phyloP scores from a whole-genome alignment of 2,797 vertebrate species.

The Hapalemur alaotrensis region DNA sequence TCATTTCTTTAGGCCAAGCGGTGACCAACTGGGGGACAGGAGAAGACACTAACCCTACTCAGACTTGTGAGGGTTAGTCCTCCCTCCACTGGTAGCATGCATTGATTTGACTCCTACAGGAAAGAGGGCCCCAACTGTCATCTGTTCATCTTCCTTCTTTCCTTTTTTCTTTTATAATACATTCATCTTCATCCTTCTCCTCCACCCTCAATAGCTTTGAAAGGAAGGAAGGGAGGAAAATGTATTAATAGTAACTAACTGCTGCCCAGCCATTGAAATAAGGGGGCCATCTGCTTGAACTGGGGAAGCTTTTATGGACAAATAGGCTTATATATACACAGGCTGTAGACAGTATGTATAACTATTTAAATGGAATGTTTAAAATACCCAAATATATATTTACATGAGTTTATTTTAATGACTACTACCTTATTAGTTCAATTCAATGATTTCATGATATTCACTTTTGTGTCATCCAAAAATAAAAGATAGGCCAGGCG shows the following conservation, averaged over 20 bases:
- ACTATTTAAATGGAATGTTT: background rate
- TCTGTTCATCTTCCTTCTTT: background rate
- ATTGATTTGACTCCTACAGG: background rate
- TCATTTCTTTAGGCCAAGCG: background rate
- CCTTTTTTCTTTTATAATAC: background rate
- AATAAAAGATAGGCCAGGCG: background rate
- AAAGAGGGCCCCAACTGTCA: background rate
- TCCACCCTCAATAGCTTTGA: background rate
- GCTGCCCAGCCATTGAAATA: background rate
- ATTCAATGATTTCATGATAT: background rate
- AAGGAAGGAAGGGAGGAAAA: background rate
- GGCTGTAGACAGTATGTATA: background rate
- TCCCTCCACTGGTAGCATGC: background rate
- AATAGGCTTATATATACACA: background rate
- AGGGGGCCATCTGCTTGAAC: background rate
- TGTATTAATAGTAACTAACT: background rate
- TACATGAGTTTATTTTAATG: conserved; percentile 19
- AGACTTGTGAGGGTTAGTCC: background rate
- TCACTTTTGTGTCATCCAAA: background rate
- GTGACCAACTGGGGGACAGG: background rate
- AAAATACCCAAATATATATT: background rate
- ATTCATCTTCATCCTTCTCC: background rate
- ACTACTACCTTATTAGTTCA: background rate
- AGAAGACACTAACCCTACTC: background rate
- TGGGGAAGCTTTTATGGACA: background rate